Evolutionary conservation across 1,140 invertebrate species (phyloP).

Genomic region (Drosophila grimshawi): DNA sequence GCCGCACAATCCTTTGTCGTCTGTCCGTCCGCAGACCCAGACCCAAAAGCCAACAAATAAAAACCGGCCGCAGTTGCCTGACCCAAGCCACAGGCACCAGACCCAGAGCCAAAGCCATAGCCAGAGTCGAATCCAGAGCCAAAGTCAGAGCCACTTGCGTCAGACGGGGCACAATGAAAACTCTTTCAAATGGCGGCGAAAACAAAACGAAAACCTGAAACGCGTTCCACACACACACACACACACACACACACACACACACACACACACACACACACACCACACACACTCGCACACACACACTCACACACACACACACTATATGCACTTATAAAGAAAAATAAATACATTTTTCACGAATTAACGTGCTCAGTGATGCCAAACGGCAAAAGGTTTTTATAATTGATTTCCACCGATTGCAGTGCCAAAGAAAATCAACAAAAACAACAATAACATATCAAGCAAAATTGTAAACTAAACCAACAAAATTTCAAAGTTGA

Average conservation of each 20-base stretch:
- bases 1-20: slow-evolving; percentile 63
- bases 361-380: slow-evolving; percentile 72
- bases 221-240: background rate
- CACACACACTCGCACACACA: too few relatives aligned
- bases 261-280: background rate
- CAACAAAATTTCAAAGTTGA: slow-evolving; percentile 5
- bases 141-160: slow-evolving; percentile 55
- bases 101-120: background rate
- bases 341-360: slow-evolving; percentile 76
- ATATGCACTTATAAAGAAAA: slow-evolving; percentile 21
- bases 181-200: slow-evolving; percentile 66
- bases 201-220: slow-evolving; percentile 39
- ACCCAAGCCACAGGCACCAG: slow-evolving; percentile 36
- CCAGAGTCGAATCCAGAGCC: background rate
- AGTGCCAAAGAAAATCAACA: slow-evolving; percentile 45
- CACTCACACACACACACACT: background rate
- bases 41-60: slow-evolving; percentile 24
- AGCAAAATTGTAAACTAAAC: slow-evolving; percentile 13
- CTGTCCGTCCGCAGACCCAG: slow-evolving; percentile 32
- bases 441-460: slow-evolving; percentile 29
- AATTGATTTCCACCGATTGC: slow-evolving; percentile 78
- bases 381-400: slow-evolving; percentile 73
- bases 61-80: slow-evolving; percentile 31
- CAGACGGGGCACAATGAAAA: slow-evolving; percentile 69
- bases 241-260: too few relatives aligned